Percentiles rank a stretch among this genome's conserved stretches.
Conservation (phyloP, 1,140 invertebrate species). For the Ruditapes philippinarum region DNA sequence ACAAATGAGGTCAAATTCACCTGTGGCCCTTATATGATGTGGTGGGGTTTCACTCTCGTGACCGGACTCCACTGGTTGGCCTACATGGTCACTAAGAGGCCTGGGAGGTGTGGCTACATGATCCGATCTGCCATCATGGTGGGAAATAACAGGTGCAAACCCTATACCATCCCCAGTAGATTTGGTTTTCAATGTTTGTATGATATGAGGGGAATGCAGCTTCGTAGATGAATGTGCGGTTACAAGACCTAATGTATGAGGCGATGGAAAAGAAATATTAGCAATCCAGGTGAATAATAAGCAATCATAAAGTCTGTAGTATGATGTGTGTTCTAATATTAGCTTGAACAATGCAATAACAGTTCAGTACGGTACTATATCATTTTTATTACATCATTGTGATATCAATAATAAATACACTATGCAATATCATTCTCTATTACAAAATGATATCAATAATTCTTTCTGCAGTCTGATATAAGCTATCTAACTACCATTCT, state of each 20-base stretch:
- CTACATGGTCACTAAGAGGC: slow-evolving; percentile 45
- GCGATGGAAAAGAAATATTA: neutral
- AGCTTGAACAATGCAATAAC: neutral
- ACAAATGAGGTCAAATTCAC: slow-evolving; percentile 39
- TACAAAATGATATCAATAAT: too few relatives aligned
- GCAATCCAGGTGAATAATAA: neutral
- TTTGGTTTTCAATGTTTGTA: slow-evolving; percentile 55
- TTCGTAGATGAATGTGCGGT: slow-evolving; percentile 15
- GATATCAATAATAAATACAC: too few relatives aligned
- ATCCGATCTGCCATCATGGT: slow-evolving; percentile 11
- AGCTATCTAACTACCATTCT: too few relatives aligned
- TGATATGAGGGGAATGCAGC: slow-evolving; percentile 47
- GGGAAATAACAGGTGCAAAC: slow-evolving; percentile 43
- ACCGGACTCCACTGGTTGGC: neutral
- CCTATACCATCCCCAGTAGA: neutral
- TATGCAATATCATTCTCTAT: too few relatives aligned
- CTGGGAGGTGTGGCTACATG: slow-evolving; percentile 54
- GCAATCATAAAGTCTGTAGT: neutral
- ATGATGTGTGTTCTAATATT: neutral
- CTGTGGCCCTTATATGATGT: slow-evolving; percentile 26
- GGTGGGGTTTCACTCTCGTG: slow-evolving; percentile 37
- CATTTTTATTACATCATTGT: too few relatives aligned
- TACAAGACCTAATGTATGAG: slow-evolving; percentile 15
- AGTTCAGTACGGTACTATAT: too few relatives aligned
- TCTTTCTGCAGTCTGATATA: too few relatives aligned